phyloP scores from a whole-genome alignment of 2,797 vertebrate species.

The Pipistrellus pygmaeus region DNA sequence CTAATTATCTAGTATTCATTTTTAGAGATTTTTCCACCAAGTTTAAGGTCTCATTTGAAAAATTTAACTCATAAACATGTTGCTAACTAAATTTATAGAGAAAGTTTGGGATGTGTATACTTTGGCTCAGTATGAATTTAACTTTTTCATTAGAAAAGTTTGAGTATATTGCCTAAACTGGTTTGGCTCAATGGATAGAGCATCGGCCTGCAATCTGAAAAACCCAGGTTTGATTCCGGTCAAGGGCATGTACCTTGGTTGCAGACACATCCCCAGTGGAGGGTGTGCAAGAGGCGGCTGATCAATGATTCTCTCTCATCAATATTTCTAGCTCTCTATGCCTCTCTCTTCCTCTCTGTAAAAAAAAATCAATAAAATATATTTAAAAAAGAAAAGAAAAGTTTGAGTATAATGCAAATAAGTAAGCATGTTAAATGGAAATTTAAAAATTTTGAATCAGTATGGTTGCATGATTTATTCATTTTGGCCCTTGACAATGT shows the following conservation, averaged over 20 bases:
- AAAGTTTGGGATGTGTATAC: background rate
- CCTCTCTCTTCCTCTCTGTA: too few relatives aligned
- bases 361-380: too few relatives aligned
- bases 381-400: background rate
- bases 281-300: too few relatives aligned
- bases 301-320: too few relatives aligned
- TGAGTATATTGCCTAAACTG: background rate
- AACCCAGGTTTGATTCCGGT: too few relatives aligned
- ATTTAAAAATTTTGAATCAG: conserved; percentile 45
- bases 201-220: too few relatives aligned
- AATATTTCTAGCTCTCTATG: too few relatives aligned
- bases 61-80: conserved; percentile 24
- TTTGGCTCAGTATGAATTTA: conserved; percentile 12
- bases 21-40: background rate
- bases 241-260: too few relatives aligned
- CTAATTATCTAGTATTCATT: background rate
- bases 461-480: conserved; percentile 14
- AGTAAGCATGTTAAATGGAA: background rate
- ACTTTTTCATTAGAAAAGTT: conserved; percentile 11
- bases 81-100: conserved; percentile 32
- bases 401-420: conserved; percentile 51
- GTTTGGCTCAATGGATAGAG: too few relatives aligned
- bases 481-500: background rate
- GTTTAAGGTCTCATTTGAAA: conserved; percentile 27
- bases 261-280: too few relatives aligned